Evolutionary conservation across 2,888 invertebrate genomes (phyloP), one percentile per base, ranked within the genome.

Genomic region (Allolobophora icterica): DNA sequence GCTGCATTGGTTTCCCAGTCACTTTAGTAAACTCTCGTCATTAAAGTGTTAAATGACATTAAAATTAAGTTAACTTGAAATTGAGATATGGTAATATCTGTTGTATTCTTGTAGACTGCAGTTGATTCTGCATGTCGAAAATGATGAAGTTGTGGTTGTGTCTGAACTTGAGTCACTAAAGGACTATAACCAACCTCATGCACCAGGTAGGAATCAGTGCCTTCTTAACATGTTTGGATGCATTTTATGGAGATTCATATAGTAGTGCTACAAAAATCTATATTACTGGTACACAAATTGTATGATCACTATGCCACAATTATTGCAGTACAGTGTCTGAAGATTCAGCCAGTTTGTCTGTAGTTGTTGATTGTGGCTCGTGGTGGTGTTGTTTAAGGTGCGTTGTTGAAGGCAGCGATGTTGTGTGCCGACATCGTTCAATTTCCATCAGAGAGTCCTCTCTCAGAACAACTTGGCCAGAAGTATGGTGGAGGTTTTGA

Each of bases 341-440:
- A n/a, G 71, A 71, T 71, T 71, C 24, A 52, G 13, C 24, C 52
- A 52, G 52, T 52, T 52, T 52, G 1, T 21, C n/a, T 71, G 71
- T 71, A n/a, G 71, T n/a, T 71, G 71, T 71, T 71, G 30, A 71
- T 1, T 13, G n/a, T 71, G 8, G 8, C 11, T 58, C 2, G 58
- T 71, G 71, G 6, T 52, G 71, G 6, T n/a, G 71, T 71, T 71
- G 71, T 42, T 90, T 33, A 90, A 95, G 96, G 96, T 38, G 95
- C 96, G 15, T 93, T 96, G 89, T 92, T 96, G 91, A 96, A 96
- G 93, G 95, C 96, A 45, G 95, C 95, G n/a, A 94, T 96, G 91
- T 93, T 96, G 34, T 96, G 95, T 93, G 94, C 95, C 4, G 94
- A 95, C 42, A 93, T 96, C 19, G 92, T 96, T 5, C 93, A 95